phyloP scores from a whole-genome alignment of 2,113 vertebrate species.

The Vicugna pacos region DNA sequence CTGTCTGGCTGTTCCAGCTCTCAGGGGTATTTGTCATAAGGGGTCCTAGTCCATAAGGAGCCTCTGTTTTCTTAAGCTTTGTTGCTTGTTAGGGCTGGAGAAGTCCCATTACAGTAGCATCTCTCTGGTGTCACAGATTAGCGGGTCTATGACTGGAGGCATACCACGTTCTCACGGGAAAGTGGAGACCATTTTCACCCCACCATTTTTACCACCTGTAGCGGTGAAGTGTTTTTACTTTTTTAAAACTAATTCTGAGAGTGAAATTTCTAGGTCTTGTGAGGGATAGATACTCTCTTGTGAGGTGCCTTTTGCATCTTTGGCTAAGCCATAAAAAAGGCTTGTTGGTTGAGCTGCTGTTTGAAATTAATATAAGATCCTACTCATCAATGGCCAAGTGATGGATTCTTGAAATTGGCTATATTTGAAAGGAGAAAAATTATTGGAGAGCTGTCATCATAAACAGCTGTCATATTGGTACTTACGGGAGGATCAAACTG shows the following conservation, averaged over 20 bases:
- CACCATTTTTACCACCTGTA: not conserved
- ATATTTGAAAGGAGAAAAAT: not conserved
- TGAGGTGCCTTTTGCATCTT: not conserved
- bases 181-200: not conserved
- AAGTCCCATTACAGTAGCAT: not conserved
- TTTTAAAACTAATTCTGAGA: not conserved
- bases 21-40: not conserved
- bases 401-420: not conserved
- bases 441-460: not conserved
- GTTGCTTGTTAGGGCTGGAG: not conserved
- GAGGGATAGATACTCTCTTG: not conserved
- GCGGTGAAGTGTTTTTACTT: not conserved
- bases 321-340: not conserved
- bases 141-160: not conserved
- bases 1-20: not conserved
- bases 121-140: not conserved
- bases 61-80: not conserved
- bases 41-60: not conserved
- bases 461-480: not conserved
- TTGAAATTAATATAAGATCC: not conserved
- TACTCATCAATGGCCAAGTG: not conserved
- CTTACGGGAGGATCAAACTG: not conserved
- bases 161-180: not conserved
- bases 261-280: not conserved
- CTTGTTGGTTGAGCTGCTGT: not conserved